Evolutionary conservation across 2,113 vertebrate genomes (phyloP).

Genomic region (Burhinus oedicnemus): DNA sequence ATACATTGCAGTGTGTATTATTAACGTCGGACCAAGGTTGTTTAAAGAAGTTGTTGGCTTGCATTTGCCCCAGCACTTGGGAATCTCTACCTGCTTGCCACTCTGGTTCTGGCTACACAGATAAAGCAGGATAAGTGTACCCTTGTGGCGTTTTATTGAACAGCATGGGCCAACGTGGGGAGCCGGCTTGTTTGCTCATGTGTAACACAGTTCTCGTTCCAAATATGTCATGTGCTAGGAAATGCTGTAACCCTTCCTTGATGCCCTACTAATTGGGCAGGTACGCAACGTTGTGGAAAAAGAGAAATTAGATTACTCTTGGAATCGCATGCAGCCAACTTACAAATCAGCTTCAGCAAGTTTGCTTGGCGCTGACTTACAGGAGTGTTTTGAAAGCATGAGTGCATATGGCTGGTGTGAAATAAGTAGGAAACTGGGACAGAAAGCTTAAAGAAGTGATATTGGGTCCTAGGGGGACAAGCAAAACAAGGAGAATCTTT

Average conservation of each 20-base stretch:
- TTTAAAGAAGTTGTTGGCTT: neutral
- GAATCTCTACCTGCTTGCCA: neutral
- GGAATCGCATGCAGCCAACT: neutral
- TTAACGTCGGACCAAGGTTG: neutral
- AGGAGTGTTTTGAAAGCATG: neutral
- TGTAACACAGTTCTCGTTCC: neutral
- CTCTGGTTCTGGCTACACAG: neutral
- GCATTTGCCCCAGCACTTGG: neutral
- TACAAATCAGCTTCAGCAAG: neutral
- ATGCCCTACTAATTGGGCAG: neutral
- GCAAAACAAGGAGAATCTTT: neutral
- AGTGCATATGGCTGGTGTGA: neutral
- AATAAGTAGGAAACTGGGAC: slow-evolving; percentile 10
- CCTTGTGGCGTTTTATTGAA: neutral
- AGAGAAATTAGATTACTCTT: neutral
- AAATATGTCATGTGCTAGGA: neutral
- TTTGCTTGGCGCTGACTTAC: neutral
- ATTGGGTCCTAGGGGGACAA: neutral
- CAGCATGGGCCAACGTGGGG: rapidly evolving
- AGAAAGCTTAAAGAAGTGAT: neutral
- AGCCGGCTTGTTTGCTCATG: neutral
- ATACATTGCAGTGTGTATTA: neutral
- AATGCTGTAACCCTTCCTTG: neutral
- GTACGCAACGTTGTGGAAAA: neutral
- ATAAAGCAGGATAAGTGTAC: neutral